These are phyloP conservation scores for Plestiodon gilberti DNA, from an alignment of 2,113 vertebrate species.

Conservation along the genomic window DNA sequence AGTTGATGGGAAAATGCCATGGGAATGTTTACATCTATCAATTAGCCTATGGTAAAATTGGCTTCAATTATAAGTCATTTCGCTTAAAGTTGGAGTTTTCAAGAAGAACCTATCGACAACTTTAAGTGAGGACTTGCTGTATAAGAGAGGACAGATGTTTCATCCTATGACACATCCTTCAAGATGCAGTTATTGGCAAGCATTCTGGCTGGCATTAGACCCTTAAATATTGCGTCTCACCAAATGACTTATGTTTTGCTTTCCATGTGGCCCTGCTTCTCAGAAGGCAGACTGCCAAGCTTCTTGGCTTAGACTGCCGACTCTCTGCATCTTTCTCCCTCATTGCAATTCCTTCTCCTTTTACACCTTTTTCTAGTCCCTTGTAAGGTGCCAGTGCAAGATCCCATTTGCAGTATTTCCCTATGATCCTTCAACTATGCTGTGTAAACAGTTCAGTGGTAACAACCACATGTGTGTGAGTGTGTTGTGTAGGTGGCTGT, in stretches of 20 bases:
- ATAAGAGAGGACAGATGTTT: not conserved
- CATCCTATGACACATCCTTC: not conserved
- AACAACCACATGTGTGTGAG: not conserved
- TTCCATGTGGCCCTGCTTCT: not conserved
- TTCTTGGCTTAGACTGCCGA: not conserved
- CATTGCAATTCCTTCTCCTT: not conserved
- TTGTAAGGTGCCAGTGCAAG: too few relatives aligned
- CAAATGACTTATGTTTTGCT: not conserved
- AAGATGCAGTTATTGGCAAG: not conserved
- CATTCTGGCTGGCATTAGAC: not conserved
- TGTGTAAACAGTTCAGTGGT: not conserved
- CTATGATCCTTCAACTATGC: not conserved
- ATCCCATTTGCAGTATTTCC: not conserved
- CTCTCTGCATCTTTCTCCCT: not conserved
- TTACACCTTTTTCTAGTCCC: not conserved
- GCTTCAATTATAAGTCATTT: too few relatives aligned
- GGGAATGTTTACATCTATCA: too few relatives aligned
- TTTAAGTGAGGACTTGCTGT: not conserved
- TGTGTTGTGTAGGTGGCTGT: not conserved
- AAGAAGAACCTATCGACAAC: too few relatives aligned
- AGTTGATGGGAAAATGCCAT: too few relatives aligned
- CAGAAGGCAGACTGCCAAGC: too few relatives aligned
- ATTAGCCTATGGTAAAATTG: too few relatives aligned
- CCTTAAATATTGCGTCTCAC: not conserved
- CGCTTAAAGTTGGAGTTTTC: too few relatives aligned